These are phyloP conservation scores for Sphaerodactylus townsendi DNA, from an alignment of 2,113 vertebrate genomes.

Conservation along the genomic window DNA sequence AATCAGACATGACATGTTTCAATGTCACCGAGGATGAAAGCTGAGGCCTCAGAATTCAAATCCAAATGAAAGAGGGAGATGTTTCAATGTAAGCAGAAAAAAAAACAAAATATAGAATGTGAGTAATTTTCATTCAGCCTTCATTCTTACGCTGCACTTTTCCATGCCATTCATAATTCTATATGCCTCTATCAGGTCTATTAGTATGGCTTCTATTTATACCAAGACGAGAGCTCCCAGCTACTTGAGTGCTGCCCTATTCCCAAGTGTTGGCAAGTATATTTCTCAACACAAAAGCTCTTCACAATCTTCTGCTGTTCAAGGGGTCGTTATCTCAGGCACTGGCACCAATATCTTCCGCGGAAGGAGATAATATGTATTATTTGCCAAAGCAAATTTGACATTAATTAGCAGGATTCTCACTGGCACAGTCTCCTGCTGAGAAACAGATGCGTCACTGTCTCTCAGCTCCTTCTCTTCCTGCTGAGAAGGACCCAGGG, in stretches of 20 bases:
- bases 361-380: constrained; percentile 52
- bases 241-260: neutral
- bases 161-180: neutral
- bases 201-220: constrained; percentile 2
- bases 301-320: rapidly evolving
- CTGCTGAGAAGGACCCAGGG: constrained; percentile 10
- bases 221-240: neutral
- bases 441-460: constrained; percentile 54
- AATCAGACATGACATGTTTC: neutral
- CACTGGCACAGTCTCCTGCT: constrained; percentile 44
- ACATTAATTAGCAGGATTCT: constrained; percentile 70
- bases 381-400: constrained; percentile 68
- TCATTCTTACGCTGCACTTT: neutral
- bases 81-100: neutral
- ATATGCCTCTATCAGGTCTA: neutral
- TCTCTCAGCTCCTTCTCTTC: constrained; percentile 64
- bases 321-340: rapidly evolving
- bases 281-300: neutral
- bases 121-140: neutral
- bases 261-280: neutral
- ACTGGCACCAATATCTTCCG: constrained; percentile 49
- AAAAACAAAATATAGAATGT: neutral
- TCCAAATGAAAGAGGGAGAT: neutral
- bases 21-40: neutral
- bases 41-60: neutral